phyloP scores from a whole-genome alignment of 2,113 vertebrate species.

The Monarcha castaneiventris region DNA sequence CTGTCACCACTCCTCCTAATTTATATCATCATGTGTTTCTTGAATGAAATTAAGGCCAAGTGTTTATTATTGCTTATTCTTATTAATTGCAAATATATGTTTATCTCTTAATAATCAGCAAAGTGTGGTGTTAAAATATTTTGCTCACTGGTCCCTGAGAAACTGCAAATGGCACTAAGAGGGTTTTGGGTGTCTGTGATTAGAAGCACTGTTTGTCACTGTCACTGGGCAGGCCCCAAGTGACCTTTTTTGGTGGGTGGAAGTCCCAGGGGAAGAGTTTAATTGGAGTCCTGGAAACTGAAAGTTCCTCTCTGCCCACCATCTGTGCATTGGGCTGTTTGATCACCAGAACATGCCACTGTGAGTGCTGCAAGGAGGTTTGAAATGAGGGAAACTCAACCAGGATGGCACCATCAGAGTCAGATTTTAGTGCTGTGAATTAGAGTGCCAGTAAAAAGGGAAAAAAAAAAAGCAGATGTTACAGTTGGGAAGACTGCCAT shows the following conservation, averaged over 20 bases:
- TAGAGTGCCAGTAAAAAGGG: neutral
- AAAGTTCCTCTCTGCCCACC: slow-evolving; percentile 20
- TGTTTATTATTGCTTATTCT: neutral
- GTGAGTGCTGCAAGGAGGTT: neutral
- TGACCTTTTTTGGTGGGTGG: slow-evolving; percentile 26
- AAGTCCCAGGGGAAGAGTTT: slow-evolving; percentile 55
- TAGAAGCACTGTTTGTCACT: neutral
- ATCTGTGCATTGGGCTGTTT: neutral
- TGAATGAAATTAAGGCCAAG: neutral
- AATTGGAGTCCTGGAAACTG: slow-evolving; percentile 49
- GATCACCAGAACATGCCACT: neutral
- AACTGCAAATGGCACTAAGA: neutral
- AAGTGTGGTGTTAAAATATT: neutral
- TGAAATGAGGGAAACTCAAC: neutral
- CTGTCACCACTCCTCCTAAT: neutral
- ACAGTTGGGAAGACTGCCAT: neutral
- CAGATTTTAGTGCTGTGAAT: neutral
- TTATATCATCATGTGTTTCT: neutral
- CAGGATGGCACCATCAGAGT: neutral
- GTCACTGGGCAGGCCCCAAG: neutral
- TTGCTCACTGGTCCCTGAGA: neutral
- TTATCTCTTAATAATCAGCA: neutral
- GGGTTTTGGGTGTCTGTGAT: slow-evolving; percentile 11
- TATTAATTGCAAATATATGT: neutral
- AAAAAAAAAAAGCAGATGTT: neutral